Percentiles rank a stretch among this genome's conserved stretches.
Conservation (phyloP, 2,888 invertebrate species). For the Tinea semifulvella region DNA sequence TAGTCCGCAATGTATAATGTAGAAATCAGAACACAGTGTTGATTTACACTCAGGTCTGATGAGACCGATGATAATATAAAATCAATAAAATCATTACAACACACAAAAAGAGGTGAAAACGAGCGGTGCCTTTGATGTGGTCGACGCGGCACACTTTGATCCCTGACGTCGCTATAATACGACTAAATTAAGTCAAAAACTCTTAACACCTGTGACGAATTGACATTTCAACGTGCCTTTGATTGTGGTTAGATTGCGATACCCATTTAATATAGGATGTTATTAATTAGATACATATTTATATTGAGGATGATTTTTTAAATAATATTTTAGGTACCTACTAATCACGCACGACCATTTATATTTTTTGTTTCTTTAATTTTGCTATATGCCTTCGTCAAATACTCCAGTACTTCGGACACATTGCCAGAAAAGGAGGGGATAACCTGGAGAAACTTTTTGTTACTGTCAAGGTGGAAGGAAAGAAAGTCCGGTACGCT, state of each 20-base stretch:
- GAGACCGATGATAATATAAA: slow-evolving; percentile 40
- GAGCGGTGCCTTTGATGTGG: slow-evolving; percentile 44
- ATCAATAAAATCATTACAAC: slow-evolving; percentile 60
- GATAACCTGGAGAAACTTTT: no score
- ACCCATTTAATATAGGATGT: background rate
- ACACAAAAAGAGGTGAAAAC: slow-evolving; percentile 23
- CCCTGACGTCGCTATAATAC: slow-evolving; percentile 42
- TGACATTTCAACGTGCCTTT: slow-evolving; percentile 58
- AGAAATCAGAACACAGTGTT: slow-evolving; percentile 42
- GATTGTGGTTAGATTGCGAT: slow-evolving; percentile 13
- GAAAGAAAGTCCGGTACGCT: no score
- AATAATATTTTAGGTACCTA: no score
- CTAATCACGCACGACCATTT: no score
- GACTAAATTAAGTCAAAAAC: slow-evolving; percentile 53
- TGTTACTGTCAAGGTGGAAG: no score
- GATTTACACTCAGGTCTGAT: slow-evolving; percentile 26
- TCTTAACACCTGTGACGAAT: slow-evolving; percentile 61
- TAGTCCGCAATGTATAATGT: no score
- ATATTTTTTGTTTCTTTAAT: no score
- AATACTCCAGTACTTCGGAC: no score
- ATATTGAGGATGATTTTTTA: background rate
- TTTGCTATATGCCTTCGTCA: no score
- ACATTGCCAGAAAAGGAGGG: no score
- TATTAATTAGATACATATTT: background rate
- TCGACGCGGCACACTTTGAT: slow-evolving; percentile 14